Evolutionary conservation across 2,797 vertebrate genomes (phyloP), one percentile per base, ranked within the genome.

Genomic region (Bucorvus abyssinicus): DNA sequence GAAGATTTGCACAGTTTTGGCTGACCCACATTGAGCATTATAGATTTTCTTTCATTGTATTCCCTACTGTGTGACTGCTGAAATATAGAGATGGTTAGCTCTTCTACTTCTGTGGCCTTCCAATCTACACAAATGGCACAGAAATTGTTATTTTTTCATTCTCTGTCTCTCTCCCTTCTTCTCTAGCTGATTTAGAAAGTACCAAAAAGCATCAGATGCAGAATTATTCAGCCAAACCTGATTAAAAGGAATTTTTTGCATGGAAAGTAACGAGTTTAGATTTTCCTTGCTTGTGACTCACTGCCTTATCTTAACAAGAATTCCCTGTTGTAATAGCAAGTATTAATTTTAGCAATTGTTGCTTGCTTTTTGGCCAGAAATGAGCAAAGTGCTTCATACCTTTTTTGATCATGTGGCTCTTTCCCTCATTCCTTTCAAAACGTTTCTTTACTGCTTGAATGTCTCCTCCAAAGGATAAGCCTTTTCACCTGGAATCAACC

Each of bases 181-280:
- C 56, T 82, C 93, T 93, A 29, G 34, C 29, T 87, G 56, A 60
- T 50, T 61, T 38, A 64, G 73, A 89, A 93, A 91, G 77, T 92
- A 44, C 12, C 16, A 50, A 82, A 89, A 93, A 79, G 36, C 13
- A 12, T 94, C 81, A 95, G 69, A 30, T 82, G 79, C 56, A 94
- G 82, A 94, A 95, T 40, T 91, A 96, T 97, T 92, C 79, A 92
- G 89, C 59, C 53, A 96, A 85, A 85, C n/a, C 52, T 96, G 96
- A 97, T 91, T 94, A 97, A 97, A 97, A 95, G 45, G 52, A 95
- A 83, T 71, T 95, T 96, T 96, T 94, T 86, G 80, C 79, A 74
- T 86, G 80, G 42, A 92, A 97, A 97, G 97, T 94, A 96, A 94
- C 79, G 95, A 86, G 79, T 92, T 92, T 90, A 94, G 55, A 56